Evolutionary conservation across 2,888 invertebrate species (phyloP), one percentile per base, ranked within the genome.

Genomic region (Emesis russula): DNA sequence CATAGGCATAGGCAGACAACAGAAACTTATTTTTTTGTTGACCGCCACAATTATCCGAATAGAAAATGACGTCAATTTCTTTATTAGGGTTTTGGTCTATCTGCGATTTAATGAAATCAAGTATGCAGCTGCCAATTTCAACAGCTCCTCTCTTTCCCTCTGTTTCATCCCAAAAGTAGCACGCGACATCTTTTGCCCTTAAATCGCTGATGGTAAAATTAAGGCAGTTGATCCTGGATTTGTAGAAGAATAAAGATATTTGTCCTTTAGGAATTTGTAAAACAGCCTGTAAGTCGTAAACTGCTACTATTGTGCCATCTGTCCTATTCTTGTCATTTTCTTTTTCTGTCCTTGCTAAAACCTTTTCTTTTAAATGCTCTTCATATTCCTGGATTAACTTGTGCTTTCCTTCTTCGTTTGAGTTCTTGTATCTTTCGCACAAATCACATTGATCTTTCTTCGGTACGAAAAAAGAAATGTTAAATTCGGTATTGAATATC

Each of bases 281-380:
- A 1, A 93, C 91, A 0, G 92, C 90, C 68, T 94, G 91, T n/a
- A 93, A 81, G 36, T 94, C 92, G 33, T 93, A 93, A 1, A 91
- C 88, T 38, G 86, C 92, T 66, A 91, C 89, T 7, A 74, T 73
- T 25, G 25, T 25, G 25, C 25, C 25, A 25, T 25, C 25, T 25
- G 25, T 25, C 25, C 25, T 25, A 25, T 25, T 25, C 25, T 25
- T 25, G 25, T 25, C 25, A 25, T 25, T 25, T 25, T 25, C 25
- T 25, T 25, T 25, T 25, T 9, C 25, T 33, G 6, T 68, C 31
- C 88, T 85, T 25, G 89, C 58, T 48, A 87, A 13, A 44, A 76
- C 83, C 63, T 93, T 92, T 74, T 91, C 89, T 85, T 88, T 90
- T 63, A 88, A 18, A 68, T 87, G 89, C 53, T 53, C 11, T 53